Evolutionary conservation across 1,140 invertebrate genomes (phyloP), one percentile per base, ranked within the genome.

Genomic region (Riptortus pedestris): DNA sequence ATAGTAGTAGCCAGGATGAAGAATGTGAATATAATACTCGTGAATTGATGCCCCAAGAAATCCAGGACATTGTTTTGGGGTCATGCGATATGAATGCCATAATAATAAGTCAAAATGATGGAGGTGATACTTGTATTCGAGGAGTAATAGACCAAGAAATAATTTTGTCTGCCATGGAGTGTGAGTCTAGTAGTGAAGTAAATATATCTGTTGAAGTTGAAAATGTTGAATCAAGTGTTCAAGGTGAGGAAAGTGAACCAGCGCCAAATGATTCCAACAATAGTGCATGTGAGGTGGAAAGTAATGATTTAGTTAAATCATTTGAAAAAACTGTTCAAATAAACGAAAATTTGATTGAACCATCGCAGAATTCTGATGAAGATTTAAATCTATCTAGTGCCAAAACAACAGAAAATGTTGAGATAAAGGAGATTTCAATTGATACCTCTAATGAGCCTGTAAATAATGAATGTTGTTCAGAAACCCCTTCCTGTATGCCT

Each of bases 51-150:
- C 62, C 66, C 5, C 27, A 64, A 58, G 63, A 67, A 47, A 67
- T 67, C 52, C 66, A 67, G 28, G 62, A 67, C 33, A 67, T 67
- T 52, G 63, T 67, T 57, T 33, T 67, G 26, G 66, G 66, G 3
- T n/a, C n/a, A n/a, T n/a, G n/a, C n/a, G 63, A 67, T 62, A 26
- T 67, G 1, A 47, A 55, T 18, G 66, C 47, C 16, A 48, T 59
- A 4, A 59, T 55, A 11, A 52, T 57, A 20, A 48, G 47, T 59
- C 24, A 58, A 5, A 47, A 57, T 22, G 51, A 62, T 64, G 61
- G 20, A 3, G 55, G 60, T 45, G 60, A 63, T 51, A 43, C 38
- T 29, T 58, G 45, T 48, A 52, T 64, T n/a, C 24, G 20, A 22
- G 60, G 38, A 18, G 48, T 48, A 4, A 43, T 62, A 24, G 66